phyloP scores from a whole-genome alignment of 2,113 vertebrate species.

The Zapus hudsonius region DNA sequence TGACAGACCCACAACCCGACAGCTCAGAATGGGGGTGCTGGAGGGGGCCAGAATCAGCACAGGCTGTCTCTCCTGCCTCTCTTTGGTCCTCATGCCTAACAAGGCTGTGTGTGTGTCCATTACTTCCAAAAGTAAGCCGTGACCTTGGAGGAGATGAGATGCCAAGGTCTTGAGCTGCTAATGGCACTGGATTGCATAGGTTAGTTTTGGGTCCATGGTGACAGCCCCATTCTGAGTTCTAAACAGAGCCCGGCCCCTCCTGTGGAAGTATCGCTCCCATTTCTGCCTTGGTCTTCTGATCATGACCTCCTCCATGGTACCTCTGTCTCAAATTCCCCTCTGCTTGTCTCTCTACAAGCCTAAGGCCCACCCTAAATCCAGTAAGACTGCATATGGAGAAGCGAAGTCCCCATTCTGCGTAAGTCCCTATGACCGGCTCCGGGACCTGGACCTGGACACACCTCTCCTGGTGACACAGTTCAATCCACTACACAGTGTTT shows the following conservation, averaged over 20 bases:
- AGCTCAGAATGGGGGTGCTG: not conserved
- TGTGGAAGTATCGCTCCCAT: rapidly evolving
- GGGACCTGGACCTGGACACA: too few species aligned
- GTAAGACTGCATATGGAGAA: not conserved
- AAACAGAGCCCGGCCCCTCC: not conserved
- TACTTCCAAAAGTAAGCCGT: not conserved
- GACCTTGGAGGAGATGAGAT: not conserved
- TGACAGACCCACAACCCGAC: rapidly evolving
- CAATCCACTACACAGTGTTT: not conserved
- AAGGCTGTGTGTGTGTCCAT: not conserved
- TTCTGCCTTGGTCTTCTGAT: not conserved
- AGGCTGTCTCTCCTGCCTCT: not conserved
- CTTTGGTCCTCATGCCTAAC: not conserved
- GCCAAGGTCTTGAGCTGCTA: not conserved
- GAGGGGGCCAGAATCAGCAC: not conserved
- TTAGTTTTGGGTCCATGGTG: rapidly evolving
- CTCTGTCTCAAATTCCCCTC: not conserved
- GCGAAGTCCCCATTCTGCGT: not conserved
- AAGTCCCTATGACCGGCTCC: not conserved
- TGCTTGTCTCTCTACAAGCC: not conserved
- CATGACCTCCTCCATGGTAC: not conserved
- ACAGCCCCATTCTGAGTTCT: not conserved
- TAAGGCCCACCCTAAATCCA: not conserved
- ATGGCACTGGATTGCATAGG: rapidly evolving
- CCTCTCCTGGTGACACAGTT: not conserved